Percentiles rank a stretch among this genome's conserved stretches.
phyloP scores from a whole-genome alignment of 2,113 vertebrate species.

The Galeopterus variegatus region DNA sequence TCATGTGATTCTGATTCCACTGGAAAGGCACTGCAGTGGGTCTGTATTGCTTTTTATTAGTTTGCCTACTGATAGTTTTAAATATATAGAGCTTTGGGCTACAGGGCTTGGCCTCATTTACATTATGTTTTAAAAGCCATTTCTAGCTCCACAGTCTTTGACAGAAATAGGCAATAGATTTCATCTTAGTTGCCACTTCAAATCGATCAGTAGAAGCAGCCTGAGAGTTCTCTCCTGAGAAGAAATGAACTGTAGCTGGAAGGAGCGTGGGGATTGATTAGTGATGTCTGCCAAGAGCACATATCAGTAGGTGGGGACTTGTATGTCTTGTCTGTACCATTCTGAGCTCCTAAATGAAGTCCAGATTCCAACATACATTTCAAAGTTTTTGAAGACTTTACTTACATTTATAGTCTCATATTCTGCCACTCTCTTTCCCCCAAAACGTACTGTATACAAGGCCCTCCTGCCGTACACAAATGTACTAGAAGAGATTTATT shows the following conservation, averaged over 20 bases:
- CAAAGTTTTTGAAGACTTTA: not conserved
- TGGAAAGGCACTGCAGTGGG: not conserved
- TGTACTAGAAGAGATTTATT: not conserved
- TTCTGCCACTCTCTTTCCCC: not conserved
- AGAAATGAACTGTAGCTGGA: not conserved
- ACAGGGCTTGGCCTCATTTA: not conserved
- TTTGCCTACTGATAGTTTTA: not conserved
- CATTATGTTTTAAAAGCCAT: not conserved
- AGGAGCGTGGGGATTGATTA: not conserved
- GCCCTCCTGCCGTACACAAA: too few species aligned
- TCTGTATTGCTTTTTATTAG: not conserved
- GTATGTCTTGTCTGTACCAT: not conserved
- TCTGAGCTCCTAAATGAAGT: not conserved
- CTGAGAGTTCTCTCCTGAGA: not conserved
- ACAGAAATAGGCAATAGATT: not conserved
- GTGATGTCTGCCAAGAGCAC: not conserved
- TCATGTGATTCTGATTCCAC: not conserved
- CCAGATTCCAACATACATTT: not conserved
- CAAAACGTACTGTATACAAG: fast-evolving
- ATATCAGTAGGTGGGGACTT: fast-evolving
- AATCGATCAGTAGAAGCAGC: not conserved
- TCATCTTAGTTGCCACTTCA: not conserved
- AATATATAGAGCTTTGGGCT: not conserved
- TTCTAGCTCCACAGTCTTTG: not conserved
- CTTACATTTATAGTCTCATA: too few species aligned